These are phyloP conservation scores for Mesaphorura yosii DNA, from an alignment of 1,140 invertebrate species.

Conservation along the genomic window DNA sequence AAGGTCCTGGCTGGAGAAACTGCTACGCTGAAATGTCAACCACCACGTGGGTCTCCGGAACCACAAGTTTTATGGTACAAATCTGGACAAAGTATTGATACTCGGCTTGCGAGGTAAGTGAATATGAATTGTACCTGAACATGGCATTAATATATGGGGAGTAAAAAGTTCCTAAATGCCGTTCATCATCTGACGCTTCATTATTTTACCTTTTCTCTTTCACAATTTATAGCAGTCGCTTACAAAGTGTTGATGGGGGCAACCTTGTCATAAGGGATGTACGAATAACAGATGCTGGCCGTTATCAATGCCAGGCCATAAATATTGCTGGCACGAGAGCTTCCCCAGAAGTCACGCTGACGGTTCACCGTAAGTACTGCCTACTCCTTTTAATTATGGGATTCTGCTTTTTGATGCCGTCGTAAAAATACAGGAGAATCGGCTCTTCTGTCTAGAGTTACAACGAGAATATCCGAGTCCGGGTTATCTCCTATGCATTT, in stretches of 20 bases:
- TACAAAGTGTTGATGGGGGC: conserved; percentile 34
- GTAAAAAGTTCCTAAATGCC: not conserved
- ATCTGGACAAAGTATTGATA: conserved; percentile 58
- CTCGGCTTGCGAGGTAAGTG: conserved; percentile 29
- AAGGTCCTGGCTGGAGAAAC: conserved; percentile 82
- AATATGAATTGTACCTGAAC: too few species aligned
- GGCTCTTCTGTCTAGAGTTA: too few species aligned
- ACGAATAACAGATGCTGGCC: conserved; percentile 38
- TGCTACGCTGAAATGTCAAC: conserved; percentile 72
- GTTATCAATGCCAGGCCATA: conserved; percentile 42
- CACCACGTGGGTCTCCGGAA: conserved; percentile 83
- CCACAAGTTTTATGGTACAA: conserved; percentile 79
- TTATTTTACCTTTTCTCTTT: not conserved
- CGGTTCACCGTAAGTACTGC: conserved; percentile 30
- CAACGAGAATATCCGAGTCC: too few species aligned
- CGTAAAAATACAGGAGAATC: too few species aligned
- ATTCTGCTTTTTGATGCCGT: too few species aligned
- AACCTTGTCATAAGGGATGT: conserved; percentile 40
- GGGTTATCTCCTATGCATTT: too few species aligned
- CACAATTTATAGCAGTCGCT: conserved; percentile 13
- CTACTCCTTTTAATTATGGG: too few species aligned
- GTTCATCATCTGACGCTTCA: not conserved
- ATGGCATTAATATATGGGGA: not conserved
- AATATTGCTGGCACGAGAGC: conserved; percentile 41
- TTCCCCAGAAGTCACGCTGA: conserved; percentile 25